Percentiles rank a stretch among this genome's conserved stretches.
Conservation (phyloP, 2,888 invertebrate genomes). For the Rhamphomyia laevipes region DNA sequence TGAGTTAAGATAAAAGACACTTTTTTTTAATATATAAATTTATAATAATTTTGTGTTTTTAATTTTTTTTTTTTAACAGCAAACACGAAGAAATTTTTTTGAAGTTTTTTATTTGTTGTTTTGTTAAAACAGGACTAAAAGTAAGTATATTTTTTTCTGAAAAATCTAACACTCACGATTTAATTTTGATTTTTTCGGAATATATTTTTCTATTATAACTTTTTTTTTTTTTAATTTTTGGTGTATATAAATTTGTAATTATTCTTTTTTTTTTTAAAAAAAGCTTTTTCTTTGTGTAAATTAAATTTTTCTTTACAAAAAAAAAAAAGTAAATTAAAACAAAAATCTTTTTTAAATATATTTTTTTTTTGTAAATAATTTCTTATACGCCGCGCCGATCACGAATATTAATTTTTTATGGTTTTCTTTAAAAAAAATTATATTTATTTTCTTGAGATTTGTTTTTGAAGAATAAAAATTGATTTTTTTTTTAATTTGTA, state of each 20-base stretch:
- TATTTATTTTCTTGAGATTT: not conserved
- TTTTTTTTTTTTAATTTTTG: slow-evolving; percentile 3
- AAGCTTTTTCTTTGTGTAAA: slow-evolving; percentile 4
- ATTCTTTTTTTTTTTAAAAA: not conserved
- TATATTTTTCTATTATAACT: too few species aligned
- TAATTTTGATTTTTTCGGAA: not conserved
- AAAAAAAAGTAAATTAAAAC: slow-evolving; percentile 8
- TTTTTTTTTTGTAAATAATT: slow-evolving; percentile 6
- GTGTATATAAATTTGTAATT: slow-evolving; percentile 5
- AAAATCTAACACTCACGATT: not conserved
- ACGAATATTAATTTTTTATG: slow-evolving; percentile 1
- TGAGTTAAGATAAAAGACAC: not conserved
- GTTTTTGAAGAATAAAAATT: not conserved
- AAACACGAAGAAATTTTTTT: not conserved
- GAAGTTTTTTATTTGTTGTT: not conserved
- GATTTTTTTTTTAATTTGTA: slow-evolving; percentile 3
- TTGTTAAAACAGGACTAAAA: not conserved
- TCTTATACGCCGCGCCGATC: not conserved
- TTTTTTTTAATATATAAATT: not conserved
- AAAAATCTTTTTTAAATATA: slow-evolving; percentile 9
- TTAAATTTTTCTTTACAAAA: slow-evolving; percentile 7
- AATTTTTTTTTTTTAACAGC: not conserved
- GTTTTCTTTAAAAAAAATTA: too few species aligned
- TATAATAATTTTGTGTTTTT: not conserved
- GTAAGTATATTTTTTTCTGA: not conserved